Conservation (phyloP, 2,113 vertebrate genomes). For the Pygoscelis antarcticus region DNA sequence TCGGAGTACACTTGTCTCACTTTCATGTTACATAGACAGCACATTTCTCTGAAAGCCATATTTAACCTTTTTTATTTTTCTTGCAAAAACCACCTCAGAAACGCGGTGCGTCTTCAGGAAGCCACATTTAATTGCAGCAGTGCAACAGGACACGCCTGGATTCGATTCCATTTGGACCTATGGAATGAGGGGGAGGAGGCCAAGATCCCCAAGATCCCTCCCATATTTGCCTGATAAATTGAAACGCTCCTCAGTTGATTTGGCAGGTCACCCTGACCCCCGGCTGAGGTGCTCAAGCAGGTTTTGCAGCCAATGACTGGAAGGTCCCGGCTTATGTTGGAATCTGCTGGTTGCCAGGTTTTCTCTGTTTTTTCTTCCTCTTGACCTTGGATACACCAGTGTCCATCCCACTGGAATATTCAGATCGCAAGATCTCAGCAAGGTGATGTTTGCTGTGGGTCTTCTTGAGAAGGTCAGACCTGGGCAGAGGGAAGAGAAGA, state of each 20-base stretch:
- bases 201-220: background rate
- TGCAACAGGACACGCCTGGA: background rate
- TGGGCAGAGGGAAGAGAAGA: conserved; percentile 59
- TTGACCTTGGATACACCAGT: conserved; percentile 29
- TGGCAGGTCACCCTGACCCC: background rate
- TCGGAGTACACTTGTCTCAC: background rate
- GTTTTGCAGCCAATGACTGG: background rate
- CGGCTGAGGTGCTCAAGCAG: background rate
- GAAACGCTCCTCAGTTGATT: background rate
- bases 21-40: background rate
- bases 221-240: background rate
- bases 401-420: conserved; percentile 85
- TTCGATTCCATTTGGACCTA: background rate
- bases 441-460: conserved; percentile 57
- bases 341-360: conserved; percentile 4
- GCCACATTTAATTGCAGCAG: background rate
- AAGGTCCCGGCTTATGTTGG: background rate
- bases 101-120: fast-evolving
- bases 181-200: conserved; percentile 12
- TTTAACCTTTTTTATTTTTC: background rate
- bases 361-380: background rate
- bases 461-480: conserved; percentile 68
- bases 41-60: background rate
- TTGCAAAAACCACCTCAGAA: background rate
- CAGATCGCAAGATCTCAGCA: conserved; percentile 75